Conservation (phyloP, 2,888 invertebrate genomes). For the Andrena hattorfiana region DNA sequence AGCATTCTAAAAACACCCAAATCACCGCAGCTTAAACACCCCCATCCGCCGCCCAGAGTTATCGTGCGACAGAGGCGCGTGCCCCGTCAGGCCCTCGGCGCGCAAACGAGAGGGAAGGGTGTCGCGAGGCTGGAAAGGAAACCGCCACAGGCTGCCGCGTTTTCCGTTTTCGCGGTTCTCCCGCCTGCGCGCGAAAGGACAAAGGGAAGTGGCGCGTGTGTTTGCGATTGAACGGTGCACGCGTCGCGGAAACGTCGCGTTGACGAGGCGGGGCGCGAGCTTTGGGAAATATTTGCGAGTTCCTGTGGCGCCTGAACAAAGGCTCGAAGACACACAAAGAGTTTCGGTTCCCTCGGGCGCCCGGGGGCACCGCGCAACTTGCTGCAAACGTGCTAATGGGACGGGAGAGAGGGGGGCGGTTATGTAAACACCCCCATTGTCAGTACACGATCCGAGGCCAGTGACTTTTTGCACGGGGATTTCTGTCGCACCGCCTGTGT, state of each 20-base stretch:
- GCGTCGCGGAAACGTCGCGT: conserved; percentile 16
- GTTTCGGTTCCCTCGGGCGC: conserved; percentile 4
- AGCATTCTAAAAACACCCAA: no score
- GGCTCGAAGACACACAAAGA: conserved; percentile 28
- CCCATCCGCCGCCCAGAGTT: not conserved
- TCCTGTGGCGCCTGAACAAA: conserved; percentile 18
- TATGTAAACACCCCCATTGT: conserved; percentile 19
- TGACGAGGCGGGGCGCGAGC: conserved; percentile 11
- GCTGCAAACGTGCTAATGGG: conserved; percentile 3
- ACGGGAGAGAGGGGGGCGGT: not conserved
- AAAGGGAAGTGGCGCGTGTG: not conserved
- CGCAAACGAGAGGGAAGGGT: conserved; percentile 29
- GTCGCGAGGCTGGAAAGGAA: conserved; percentile 25
- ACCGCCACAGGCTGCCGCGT: conserved; percentile 37
- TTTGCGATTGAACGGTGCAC: conserved; percentile 16
- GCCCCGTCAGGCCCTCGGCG: not conserved
- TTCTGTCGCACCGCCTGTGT: not conserved
- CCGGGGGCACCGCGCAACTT: conserved; percentile 10
- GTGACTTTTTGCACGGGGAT: conserved; percentile 4
- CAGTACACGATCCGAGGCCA: not conserved
- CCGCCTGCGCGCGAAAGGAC: not conserved
- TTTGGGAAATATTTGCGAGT: conserved; percentile 28
- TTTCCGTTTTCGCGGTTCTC: conserved; percentile 32
- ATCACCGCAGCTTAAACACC: not conserved
- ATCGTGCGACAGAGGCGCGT: not conserved